Percentiles rank a stretch among this genome's conserved stretches.
These are phyloP conservation scores for Marisa cornuarietis DNA, from an alignment of 1,140 invertebrate genomes.

Conservation along the genomic window DNA sequence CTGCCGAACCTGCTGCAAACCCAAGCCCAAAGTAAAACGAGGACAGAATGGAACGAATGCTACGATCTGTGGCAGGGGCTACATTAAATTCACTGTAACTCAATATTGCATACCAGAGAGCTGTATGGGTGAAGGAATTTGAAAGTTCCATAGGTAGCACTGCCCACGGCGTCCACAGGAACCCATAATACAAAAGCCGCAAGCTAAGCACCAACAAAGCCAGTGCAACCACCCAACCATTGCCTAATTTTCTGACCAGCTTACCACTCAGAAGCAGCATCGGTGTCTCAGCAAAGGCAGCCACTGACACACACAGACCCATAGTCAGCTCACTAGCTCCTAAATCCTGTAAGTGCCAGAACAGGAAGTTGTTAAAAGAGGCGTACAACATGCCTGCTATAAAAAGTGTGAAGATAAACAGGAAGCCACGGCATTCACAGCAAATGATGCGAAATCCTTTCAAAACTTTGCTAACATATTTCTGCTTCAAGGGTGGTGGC, in stretches of 20 bases:
- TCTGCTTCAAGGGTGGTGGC: slow-evolving; percentile 44
- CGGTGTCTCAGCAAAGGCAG: slow-evolving; percentile 54
- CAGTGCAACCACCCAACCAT: slow-evolving; percentile 45
- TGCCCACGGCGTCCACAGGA: slow-evolving; percentile 54
- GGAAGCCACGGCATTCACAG: slow-evolving; percentile 49
- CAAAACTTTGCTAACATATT: slow-evolving; percentile 46
- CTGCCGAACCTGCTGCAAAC: slow-evolving; percentile 50
- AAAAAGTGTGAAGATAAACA: slow-evolving; percentile 54
- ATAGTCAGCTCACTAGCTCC: slow-evolving; percentile 52
- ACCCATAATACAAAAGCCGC: slow-evolving; percentile 55
- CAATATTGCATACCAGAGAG: slow-evolving; percentile 59
- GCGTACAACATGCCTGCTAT: slow-evolving; percentile 54
- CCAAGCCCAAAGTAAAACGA: slow-evolving; percentile 61
- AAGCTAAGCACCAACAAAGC: slow-evolving; percentile 44
- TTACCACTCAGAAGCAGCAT: slow-evolving; percentile 54
- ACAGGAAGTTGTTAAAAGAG: slow-evolving; percentile 57
- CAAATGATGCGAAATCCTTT: slow-evolving; percentile 48
- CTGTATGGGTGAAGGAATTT: slow-evolving; percentile 58
- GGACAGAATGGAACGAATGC: slow-evolving; percentile 53
- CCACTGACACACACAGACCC: slow-evolving; percentile 53
- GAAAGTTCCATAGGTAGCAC: slow-evolving; percentile 54
- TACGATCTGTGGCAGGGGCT: slow-evolving; percentile 53
- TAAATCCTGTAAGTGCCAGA: slow-evolving; percentile 61
- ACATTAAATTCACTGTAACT: slow-evolving; percentile 57
- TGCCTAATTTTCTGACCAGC: slow-evolving; percentile 50